Percentiles rank a stretch among this genome's conserved stretches.
These are phyloP conservation scores for Netelia melanura DNA, from an alignment of 2,888 invertebrate species.

Conservation along the genomic window DNA sequence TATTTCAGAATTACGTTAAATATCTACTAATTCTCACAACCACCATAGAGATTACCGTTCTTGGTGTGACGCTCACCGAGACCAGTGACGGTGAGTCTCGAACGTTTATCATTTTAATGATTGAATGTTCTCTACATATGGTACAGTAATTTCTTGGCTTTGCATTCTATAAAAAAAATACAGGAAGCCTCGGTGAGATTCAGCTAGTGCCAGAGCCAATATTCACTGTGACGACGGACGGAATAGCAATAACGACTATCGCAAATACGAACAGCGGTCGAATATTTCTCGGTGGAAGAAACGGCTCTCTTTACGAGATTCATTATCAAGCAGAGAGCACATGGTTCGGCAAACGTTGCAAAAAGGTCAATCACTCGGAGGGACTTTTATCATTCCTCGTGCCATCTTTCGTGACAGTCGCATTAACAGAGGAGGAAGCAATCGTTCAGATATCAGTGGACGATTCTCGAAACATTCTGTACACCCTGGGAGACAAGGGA, in stretches of 20 bases:
- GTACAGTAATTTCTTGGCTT: background rate
- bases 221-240: constrained; percentile 96
- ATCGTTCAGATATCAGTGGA: constrained; percentile 96
- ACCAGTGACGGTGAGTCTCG: constrained; percentile 78
- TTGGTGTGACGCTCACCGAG: constrained; percentile 89
- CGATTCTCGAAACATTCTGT: constrained; percentile 94
- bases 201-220: constrained; percentile 97
- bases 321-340: constrained; percentile 95
- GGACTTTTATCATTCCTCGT: constrained; percentile 94
- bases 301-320: constrained; percentile 97
- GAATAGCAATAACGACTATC: constrained; percentile 93
- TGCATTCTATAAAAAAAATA: background rate
- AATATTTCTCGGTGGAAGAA: constrained; percentile 97
- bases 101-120: background rate
- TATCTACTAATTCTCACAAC: constrained; percentile 96
- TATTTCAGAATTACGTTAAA: constrained; percentile 96
- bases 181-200: constrained; percentile 89
- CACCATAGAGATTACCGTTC: constrained; percentile 96
- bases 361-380: constrained; percentile 97
- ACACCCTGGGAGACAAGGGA: constrained; percentile 95
- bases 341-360: constrained; percentile 98
- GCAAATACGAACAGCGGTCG: constrained; percentile 93
- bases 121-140: background rate
- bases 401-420: constrained; percentile 95
- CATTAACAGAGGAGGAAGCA: constrained; percentile 94